phyloP scores from a whole-genome alignment of 2,888 invertebrate genomes.

The Cyaniris semiargus region DNA sequence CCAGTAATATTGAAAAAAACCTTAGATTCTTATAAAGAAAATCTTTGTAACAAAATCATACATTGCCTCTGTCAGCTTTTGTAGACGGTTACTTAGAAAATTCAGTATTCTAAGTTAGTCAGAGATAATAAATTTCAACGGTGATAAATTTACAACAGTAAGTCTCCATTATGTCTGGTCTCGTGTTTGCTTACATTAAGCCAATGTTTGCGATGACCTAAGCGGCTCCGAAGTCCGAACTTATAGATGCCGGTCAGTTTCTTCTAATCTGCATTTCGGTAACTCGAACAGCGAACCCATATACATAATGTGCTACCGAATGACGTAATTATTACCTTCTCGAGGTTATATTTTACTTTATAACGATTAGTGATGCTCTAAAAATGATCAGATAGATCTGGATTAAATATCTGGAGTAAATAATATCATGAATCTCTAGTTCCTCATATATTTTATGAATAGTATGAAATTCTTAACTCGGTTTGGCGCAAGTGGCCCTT shows the following conservation, averaged over 20 bases:
- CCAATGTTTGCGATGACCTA: conserved; percentile 22
- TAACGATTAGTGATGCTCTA: background rate
- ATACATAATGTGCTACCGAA: background rate
- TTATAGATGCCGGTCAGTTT: background rate
- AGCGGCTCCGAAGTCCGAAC: conserved; percentile 1
- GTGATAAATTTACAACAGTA: background rate
- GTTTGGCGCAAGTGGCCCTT: no score
- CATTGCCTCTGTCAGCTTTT: background rate
- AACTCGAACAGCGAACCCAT: background rate
- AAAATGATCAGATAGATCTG: no score
- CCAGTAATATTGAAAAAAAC: background rate
- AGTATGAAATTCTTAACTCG: no score
- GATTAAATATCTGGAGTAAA: no score
- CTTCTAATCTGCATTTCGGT: conserved; percentile 17
- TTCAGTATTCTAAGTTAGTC: background rate
- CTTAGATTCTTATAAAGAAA: background rate
- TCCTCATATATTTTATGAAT: no score
- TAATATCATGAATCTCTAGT: no score
- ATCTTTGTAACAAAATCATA: background rate
- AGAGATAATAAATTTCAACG: background rate
- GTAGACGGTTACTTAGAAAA: background rate
- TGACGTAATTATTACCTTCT: background rate
- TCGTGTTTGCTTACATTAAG: conserved; percentile 15
- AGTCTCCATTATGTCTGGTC: conserved; percentile 17
- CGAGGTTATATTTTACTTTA: background rate